phyloP scores from a whole-genome alignment of 1,140 invertebrate genomes.

The Leptopilina clavipes region DNA sequence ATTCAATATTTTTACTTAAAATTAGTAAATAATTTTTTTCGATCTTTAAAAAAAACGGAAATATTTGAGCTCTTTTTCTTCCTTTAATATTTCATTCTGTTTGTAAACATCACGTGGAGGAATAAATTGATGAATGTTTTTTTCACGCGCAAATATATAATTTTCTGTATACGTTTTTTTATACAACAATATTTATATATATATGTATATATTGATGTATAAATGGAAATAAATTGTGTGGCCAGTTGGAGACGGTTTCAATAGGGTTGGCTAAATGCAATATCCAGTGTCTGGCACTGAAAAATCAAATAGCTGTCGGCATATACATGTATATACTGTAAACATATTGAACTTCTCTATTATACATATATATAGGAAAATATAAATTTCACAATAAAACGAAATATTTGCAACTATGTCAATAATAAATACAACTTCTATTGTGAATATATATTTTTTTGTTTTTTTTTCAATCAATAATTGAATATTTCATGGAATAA shows the following conservation, averaged over 20 bases:
- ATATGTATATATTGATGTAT: background rate
- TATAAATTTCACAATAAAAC: background rate
- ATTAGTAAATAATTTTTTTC: background rate
- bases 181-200: too few species aligned
- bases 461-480: too few species aligned
- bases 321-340: background rate
- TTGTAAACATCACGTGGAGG: too few species aligned
- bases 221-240: background rate
- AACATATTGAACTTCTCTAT: background rate
- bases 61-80: too few species aligned
- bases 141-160: too few species aligned
- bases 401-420: background rate
- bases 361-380: background rate
- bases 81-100: too few species aligned
- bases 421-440: too few species aligned
- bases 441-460: too few species aligned
- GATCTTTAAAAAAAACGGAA: too few species aligned
- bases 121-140: too few species aligned
- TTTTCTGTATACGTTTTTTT: background rate
- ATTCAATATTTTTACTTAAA: too few species aligned
- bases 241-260: background rate
- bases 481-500: too few species aligned
- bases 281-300: slow-evolving; percentile 5
- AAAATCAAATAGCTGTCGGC: background rate
- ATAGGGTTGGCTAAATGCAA: background rate